These are phyloP conservation scores for Heliopora coerulea DNA, from an alignment of 92 coral and sea anemone genomes.

Conservation along the genomic window DNA sequence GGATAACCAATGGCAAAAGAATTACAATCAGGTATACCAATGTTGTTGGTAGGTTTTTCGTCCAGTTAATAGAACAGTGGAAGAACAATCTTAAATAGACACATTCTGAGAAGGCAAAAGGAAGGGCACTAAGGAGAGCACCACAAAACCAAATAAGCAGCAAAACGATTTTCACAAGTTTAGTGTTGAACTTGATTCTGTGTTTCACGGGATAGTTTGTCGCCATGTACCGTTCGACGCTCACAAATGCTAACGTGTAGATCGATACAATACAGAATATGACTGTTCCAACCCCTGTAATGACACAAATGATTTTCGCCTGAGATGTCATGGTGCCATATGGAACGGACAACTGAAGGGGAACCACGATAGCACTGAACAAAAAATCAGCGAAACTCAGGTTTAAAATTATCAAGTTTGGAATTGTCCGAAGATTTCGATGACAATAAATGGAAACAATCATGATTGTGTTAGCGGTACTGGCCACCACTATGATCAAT, in stretches of 20 bases:
- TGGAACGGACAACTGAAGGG: not conserved
- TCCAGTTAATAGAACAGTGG: slow-evolving; percentile 16
- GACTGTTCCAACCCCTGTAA: not conserved
- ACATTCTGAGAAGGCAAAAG: not conserved
- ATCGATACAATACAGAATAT: slow-evolving; percentile 12
- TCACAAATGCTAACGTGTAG: slow-evolving; percentile 6
- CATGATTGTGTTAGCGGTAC: slow-evolving; percentile 2
- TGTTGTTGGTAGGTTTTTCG: not conserved
- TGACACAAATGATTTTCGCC: not conserved
- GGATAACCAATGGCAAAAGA: not conserved
- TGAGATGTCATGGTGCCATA: not conserved
- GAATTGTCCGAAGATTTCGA: not conserved
- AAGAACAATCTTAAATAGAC: not conserved
- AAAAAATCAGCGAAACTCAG: slow-evolving; percentile 15
- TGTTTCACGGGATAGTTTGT: slow-evolving; percentile 16
- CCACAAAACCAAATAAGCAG: slow-evolving; percentile 1
- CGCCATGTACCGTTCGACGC: slow-evolving; percentile 25
- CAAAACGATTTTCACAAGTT: not conserved
- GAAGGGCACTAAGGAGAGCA: not conserved
- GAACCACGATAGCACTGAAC: not conserved
- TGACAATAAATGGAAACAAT: not conserved
- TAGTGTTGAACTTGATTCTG: not conserved
- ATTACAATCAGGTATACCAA: not conserved
- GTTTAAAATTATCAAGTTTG: slow-evolving; percentile 30
- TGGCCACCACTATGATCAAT: too few species aligned